A percentile compares a stretch with the other conserved stretches of the same genome.
phyloP scores from a whole-genome alignment of 2,888 invertebrate species.

The Agonum fuliginosum region DNA sequence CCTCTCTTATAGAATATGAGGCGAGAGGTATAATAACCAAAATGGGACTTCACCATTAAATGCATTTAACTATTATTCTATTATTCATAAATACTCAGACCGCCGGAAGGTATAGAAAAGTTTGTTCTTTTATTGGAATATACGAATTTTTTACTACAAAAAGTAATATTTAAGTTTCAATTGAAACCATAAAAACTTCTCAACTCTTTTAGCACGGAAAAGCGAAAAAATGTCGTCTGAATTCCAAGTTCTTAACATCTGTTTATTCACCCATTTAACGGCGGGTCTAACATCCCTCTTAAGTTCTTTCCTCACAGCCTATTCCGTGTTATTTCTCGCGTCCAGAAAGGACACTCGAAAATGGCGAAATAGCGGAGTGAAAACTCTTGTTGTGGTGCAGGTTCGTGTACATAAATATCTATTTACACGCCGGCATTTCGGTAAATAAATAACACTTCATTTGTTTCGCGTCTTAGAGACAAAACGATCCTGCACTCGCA shows the following conservation, averaged over 20 bases:
- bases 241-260: constrained; percentile 30
- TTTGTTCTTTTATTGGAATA: too few relatives aligned
- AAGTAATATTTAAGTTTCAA: constrained; percentile 17
- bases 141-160: too few relatives aligned
- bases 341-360: not conserved
- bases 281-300: not conserved
- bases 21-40: too few relatives aligned
- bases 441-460: constrained; percentile 56
- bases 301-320: not conserved
- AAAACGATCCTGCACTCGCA: constrained; percentile 35
- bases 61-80: too few relatives aligned
- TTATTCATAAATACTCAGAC: too few relatives aligned
- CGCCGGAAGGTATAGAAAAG: too few relatives aligned
- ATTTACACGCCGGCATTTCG: constrained; percentile 59
- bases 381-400: constrained; percentile 45
- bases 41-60: too few relatives aligned
- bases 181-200: constrained; percentile 7
- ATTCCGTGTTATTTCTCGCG: not conserved
- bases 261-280: constrained; percentile 25
- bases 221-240: not conserved
- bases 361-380: constrained; percentile 27
- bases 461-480: constrained; percentile 41
- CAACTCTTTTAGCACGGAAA: not conserved
- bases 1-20: too few relatives aligned
- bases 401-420: constrained; percentile 64